These are phyloP conservation scores for Epiblema foenella DNA, from an alignment of 2,888 invertebrate genomes.

Conservation along the genomic window DNA sequence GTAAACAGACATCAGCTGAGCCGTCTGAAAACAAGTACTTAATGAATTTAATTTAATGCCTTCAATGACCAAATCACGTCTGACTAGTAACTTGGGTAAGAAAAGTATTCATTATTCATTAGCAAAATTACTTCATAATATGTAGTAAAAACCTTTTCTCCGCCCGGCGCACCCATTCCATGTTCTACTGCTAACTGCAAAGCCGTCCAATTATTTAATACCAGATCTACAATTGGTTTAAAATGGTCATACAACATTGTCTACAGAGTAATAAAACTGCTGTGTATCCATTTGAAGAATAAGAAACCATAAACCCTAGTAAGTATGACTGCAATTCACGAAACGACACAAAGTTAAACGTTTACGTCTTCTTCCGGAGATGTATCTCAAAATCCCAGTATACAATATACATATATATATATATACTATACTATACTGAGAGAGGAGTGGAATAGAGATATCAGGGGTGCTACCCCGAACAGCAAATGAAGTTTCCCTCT, in stretches of 20 bases:
- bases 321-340: no score
- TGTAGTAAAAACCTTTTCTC: slow-evolving; percentile 83
- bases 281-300: background rate
- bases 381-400: no score
- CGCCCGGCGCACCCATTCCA: slow-evolving; percentile 89
- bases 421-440: no score
- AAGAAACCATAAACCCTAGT: no score
- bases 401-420: no score
- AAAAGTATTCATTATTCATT: background rate
- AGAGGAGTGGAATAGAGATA: no score
- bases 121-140: background rate
- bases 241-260: slow-evolving; percentile 82
- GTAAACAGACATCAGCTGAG: slow-evolving; percentile 87
- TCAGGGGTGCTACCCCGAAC: no score
- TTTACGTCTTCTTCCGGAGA: no score
- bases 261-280: background rate
- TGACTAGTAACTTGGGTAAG: background rate
- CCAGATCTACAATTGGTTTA: slow-evolving; percentile 86
- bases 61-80: no score
- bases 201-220: slow-evolving; percentile 90
- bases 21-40: slow-evolving; percentile 77
- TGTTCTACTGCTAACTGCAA: slow-evolving; percentile 89
- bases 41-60: background rate
- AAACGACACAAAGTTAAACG: no score
- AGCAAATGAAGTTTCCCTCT: no score